Conservation (phyloP, 2,888 invertebrate species). For the Rapana venosa region DNA sequence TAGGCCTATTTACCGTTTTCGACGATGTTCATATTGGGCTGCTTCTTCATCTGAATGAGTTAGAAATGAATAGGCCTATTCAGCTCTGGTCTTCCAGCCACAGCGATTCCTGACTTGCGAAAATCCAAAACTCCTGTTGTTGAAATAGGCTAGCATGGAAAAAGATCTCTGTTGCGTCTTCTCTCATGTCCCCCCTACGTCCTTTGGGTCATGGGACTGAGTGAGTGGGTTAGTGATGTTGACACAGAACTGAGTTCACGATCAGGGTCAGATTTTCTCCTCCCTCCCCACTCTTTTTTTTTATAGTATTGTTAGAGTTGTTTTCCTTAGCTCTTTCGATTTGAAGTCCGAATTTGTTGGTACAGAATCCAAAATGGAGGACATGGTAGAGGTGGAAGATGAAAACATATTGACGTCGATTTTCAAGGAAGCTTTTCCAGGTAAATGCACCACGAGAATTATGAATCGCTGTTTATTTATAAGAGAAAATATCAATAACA, state of each 20-base stretch:
- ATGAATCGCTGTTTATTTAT: background rate
- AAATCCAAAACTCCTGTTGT: too few relatives aligned
- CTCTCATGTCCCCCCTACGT: too few relatives aligned
- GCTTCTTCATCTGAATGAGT: background rate
- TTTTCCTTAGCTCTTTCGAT: background rate
- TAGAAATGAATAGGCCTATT: background rate
- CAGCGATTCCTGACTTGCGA: background rate
- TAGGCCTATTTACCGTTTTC: constrained; percentile 24
- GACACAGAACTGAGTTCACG: background rate
- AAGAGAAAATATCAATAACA: too few relatives aligned
- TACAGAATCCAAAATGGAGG: constrained; percentile 58
- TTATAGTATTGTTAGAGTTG: background rate
- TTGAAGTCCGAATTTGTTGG: background rate
- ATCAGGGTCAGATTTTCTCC: background rate
- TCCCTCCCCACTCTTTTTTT: background rate
- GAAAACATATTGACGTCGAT: constrained; percentile 76
- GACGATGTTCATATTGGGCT: background rate
- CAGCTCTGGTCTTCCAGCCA: background rate
- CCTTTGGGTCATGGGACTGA: too few relatives aligned
- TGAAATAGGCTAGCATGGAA: too few relatives aligned
- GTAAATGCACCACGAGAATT: constrained; percentile 51
- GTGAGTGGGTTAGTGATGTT: too few relatives aligned
- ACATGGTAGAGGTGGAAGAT: constrained; percentile 76
- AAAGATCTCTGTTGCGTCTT: too few relatives aligned
- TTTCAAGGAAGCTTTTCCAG: constrained; percentile 76